Percentiles rank a stretch among this genome's conserved stretches.
These are phyloP conservation scores for Ploceus nigricollis DNA, from an alignment of 2,113 vertebrate species.

Conservation along the genomic window DNA sequence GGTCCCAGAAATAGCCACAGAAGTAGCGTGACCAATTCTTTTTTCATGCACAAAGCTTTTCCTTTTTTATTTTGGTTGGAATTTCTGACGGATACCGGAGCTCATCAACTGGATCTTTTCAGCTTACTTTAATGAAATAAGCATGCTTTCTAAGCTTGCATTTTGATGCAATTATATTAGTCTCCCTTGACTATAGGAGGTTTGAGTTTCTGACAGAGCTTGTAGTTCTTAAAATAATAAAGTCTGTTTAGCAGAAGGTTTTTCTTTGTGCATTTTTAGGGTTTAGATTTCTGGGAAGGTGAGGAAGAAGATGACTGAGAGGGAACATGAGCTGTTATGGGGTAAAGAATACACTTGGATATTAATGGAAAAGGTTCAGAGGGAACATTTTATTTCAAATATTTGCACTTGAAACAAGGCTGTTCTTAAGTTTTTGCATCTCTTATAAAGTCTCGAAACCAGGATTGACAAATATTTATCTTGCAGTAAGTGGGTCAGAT, in stretches of 20 bases:
- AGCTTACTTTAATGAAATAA: background rate
- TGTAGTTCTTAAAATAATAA: background rate
- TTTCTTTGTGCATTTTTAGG: background rate
- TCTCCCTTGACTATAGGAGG: background rate
- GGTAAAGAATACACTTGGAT: background rate
- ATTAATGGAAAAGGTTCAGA: background rate
- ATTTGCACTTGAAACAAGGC: background rate
- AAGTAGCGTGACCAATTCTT: slow-evolving; percentile 12
- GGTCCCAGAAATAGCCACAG: slow-evolving; percentile 43
- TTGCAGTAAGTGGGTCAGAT: slow-evolving; percentile 33
- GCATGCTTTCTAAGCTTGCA: background rate
- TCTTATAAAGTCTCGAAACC: background rate
- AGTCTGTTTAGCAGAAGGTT: background rate
- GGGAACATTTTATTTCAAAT: background rate
- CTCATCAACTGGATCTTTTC: background rate
- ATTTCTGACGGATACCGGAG: background rate
- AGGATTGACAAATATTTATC: background rate
- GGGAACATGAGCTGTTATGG: rapidly evolving
- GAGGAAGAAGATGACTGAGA: background rate
- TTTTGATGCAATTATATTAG: background rate
- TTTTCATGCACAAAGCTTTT: background rate
- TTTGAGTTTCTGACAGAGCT: background rate
- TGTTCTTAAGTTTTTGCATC: background rate
- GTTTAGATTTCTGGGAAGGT: background rate
- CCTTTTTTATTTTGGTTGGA: background rate